phyloP scores from a whole-genome alignment of 2,113 vertebrate species.

The Leucopsar rothschildi region DNA sequence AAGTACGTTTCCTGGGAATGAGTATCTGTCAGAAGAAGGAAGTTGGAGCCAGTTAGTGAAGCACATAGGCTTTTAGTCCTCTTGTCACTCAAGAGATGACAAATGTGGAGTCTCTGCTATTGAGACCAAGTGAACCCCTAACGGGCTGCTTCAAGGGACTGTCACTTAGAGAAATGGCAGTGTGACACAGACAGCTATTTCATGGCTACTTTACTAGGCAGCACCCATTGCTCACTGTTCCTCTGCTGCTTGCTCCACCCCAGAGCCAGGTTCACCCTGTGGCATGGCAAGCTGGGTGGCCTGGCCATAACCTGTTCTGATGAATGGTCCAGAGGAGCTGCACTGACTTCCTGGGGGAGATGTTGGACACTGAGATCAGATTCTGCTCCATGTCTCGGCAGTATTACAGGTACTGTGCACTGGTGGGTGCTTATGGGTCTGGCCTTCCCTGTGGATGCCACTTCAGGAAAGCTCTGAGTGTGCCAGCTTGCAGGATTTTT shows the following conservation, averaged over 20 bases:
- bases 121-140: neutral
- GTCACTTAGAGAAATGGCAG: neutral
- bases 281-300: rapidly evolving
- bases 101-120: neutral
- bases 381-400: neutral
- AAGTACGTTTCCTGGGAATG: neutral
- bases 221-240: neutral
- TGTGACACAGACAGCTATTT: neutral
- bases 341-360: rapidly evolving
- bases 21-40: neutral
- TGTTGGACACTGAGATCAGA: neutral
- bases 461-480: neutral
- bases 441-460: rapidly evolving
- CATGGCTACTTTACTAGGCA: neutral
- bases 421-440: rapidly evolving
- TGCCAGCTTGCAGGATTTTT: neutral
- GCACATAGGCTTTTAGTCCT: neutral
- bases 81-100: neutral
- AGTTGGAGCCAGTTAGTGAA: neutral
- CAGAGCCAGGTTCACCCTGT: neutral
- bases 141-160: neutral
- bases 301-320: neutral
- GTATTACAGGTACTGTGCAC: neutral
- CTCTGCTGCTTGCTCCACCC: neutral
- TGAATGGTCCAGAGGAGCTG: neutral